Evolutionary conservation across 1,140 invertebrate genomes (phyloP).

Genomic region (Argopecten irradians): DNA sequence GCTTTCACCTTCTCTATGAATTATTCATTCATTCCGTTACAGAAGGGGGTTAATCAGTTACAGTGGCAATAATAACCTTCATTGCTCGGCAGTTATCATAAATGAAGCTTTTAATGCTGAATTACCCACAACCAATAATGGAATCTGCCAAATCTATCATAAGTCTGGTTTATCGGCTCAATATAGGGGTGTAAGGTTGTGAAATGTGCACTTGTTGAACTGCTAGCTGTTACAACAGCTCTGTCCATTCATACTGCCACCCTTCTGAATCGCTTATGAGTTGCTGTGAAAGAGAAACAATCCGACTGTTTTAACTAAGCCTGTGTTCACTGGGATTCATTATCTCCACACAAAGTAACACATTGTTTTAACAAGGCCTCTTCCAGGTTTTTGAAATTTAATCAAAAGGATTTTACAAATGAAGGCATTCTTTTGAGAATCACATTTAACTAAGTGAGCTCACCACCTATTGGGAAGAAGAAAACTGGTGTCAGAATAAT

Average conservation of each 20-base stretch:
- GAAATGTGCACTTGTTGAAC: not conserved
- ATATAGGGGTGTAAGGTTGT: not conserved
- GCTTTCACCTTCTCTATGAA: not conserved
- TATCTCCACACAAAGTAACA: not conserved
- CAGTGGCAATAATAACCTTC: constrained; percentile 8
- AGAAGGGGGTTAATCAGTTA: not conserved
- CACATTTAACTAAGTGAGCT: not conserved
- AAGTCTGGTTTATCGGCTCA: not conserved
- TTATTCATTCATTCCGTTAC: not conserved
- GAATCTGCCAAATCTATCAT: not conserved
- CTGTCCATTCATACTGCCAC: not conserved
- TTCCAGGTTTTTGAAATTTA: not conserved
- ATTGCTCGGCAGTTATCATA: not conserved
- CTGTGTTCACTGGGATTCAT: not conserved
- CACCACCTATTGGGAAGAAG: not conserved
- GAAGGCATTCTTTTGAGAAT: not conserved
- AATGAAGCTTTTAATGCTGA: not conserved
- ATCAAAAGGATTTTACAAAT: not conserved
- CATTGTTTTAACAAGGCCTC: not conserved
- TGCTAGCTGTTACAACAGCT: not conserved
- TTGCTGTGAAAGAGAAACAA: not conserved
- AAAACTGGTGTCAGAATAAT: not conserved
- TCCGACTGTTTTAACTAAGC: not conserved
- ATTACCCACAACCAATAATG: not conserved
- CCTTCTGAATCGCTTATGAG: not conserved